These are phyloP conservation scores for Apocheima hispidaria DNA, from an alignment of 2,888 invertebrate genomes.

Conservation along the genomic window DNA sequence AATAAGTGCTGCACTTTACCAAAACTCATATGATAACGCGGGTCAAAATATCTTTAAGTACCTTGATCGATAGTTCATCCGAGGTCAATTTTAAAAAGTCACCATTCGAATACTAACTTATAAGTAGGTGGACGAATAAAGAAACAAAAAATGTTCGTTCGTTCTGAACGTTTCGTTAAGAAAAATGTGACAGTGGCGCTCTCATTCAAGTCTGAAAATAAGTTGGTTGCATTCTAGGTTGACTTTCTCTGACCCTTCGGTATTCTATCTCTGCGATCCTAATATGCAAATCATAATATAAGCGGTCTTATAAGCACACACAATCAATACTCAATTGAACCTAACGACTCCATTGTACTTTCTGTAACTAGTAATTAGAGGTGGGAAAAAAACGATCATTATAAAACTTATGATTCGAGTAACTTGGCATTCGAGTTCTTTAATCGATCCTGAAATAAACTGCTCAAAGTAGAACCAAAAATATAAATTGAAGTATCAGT, in stretches of 20 bases:
- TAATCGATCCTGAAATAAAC: background rate
- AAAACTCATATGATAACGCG: background rate
- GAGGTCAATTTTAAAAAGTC: background rate
- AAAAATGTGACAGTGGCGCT: background rate
- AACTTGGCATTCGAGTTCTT: background rate
- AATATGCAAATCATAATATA: too few species aligned
- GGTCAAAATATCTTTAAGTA: background rate
- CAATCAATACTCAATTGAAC: conserved; percentile 5
- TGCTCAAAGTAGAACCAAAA: background rate
- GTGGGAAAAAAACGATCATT: background rate
- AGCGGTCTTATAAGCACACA: conserved; percentile 1
- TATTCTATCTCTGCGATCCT: background rate
- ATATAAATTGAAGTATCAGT: background rate
- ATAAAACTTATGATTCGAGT: background rate
- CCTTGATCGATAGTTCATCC: background rate
- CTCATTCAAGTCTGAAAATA: background rate
- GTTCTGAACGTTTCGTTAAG: background rate
- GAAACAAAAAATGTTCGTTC: background rate
- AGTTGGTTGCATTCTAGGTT: background rate
- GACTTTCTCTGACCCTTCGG: background rate
- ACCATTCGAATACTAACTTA: background rate
- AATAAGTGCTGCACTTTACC: background rate
- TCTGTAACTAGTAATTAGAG: background rate
- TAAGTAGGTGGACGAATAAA: background rate
- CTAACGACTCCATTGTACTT: background rate